A percentile compares a stretch with the other conserved stretches of the same genome.
These are phyloP conservation scores for Tapera naevia DNA, from an alignment of 2,797 vertebrate genomes.

Conservation along the genomic window DNA sequence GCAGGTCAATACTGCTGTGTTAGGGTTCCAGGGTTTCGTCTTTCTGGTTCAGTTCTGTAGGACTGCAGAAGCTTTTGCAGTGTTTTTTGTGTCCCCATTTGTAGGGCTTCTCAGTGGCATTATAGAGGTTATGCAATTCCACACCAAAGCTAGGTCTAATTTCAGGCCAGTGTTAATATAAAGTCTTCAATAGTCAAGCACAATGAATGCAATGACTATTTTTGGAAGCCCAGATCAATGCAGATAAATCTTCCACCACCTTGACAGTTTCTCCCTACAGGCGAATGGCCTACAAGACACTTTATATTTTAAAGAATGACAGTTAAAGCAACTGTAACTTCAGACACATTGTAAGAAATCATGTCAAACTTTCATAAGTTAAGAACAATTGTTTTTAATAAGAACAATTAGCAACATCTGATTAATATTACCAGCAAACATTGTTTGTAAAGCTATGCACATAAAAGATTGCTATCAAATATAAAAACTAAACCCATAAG, in stretches of 20 bases:
- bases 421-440: not conserved
- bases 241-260: not conserved
- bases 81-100: not conserved
- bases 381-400: not conserved
- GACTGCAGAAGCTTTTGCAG: not conserved
- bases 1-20: not conserved
- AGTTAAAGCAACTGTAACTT: not conserved
- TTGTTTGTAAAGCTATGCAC: not conserved
- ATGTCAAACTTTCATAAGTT: not conserved
- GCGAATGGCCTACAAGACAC: not conserved
- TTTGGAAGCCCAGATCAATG: not conserved
- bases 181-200: not conserved
- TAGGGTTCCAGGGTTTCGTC: not conserved
- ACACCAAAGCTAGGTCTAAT: not conserved
- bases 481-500: not conserved
- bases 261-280: not conserved
- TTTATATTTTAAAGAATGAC: not conserved
- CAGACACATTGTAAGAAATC: not conserved
- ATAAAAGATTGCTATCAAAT: not conserved
- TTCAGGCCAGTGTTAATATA: not conserved
- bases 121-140: not conserved
- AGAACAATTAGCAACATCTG: not conserved
- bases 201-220: not conserved
- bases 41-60: not conserved
- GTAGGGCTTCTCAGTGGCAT: not conserved